Base-by-base conservation (phyloP, 2,888 invertebrate genomes). In the Leptinotarsa haldemani region DNA sequence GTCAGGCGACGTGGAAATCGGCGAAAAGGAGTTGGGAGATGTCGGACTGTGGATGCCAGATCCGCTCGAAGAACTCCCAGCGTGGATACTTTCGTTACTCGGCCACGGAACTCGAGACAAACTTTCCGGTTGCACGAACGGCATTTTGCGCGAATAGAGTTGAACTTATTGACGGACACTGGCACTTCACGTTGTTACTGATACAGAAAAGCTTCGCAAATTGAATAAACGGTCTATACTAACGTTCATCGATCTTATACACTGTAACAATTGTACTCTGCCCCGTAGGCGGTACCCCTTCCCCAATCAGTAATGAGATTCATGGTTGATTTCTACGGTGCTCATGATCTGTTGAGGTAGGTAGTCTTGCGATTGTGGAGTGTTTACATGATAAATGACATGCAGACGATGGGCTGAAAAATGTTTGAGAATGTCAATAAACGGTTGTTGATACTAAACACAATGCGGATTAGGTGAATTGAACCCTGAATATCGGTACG, bases 71-170 rank as follows among this genome's bases (percentile, higher is more conserved):
- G 82, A 81, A 83, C 90, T 85, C 15, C 90, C 89, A 75, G 90
- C 90, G 53, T 90, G 89, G 81, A 90, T 88, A 82, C 86, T 87
- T 56, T 89, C 89, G 79, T 87, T 89, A 80, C 88, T 88, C 12
- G 88, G 86, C 88, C 89, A 89, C 72, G 81, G 77, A 80, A 91
- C 90, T 85, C 91, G 90, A 74, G 89, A 87, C 53, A 88, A 83
- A 85, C 90, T 92, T 84, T 93, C 93, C 80, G 91, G 90, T 82
- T 91, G 89, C 83, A 92, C 92, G 81, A 92, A 91, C 86, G 93
- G 93, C 93, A 93, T 93, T 47, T 69, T 73, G 73, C 73, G 65
- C 22, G 56, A 15, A 18, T 25, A 40, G 61, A 69, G 4, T 16
- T 16, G 61, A 25, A n/a, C 40, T 25, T 18, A 46, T 64, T 53